Base-by-base conservation (phyloP, 2,888 invertebrate species). In the Drosophila glabriapex region DNA sequence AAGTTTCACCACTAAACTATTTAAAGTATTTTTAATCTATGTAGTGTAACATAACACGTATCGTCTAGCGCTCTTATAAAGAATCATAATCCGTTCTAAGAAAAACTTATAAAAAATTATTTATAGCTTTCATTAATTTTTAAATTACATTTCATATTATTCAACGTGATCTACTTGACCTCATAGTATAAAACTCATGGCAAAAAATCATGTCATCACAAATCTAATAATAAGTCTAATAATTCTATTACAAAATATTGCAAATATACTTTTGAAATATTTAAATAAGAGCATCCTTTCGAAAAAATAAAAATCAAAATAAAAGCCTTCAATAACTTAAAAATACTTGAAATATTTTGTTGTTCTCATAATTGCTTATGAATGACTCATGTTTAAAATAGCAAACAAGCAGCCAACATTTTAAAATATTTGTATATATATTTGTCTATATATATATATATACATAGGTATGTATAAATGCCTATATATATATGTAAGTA, bases 331-430 rank as follows among this genome's bases (percentile, higher is more conserved):
- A 16, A 56, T 31, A 53, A 16, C 43, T 35, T 19, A 19, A 65
- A 62, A 64, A 55, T 61, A 75, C 68, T 78, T 59, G 22, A 74
- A 71, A 75, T 70, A 68, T 73, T 76, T 73, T 49, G 39, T 55
- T 60, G 46, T 56, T 33, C 33, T 68, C 33, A 68, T 71, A 68
- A 69, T 71, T 68, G 66, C 55, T 49, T 29, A 55, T 63, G 52
- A 67, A 67, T 82, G 73, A 80, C 54, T 76, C 78, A 63, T 61
- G 55, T 76, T 90, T 78, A 83, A 85, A 85, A 89, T 89, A 85
- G 87, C 71, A 46, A 68, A 72, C 59, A 46, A 63, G 46, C 73
- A 65, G 66, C 76, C 88, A 90, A 85, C 81, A 89, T 83, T 89
- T 86, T 54, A 71, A 83, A 65, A 77, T 68, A 72, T 68, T 61